Conservation (phyloP, 1,140 invertebrate species). For the Zaprionus davidi region DNA sequence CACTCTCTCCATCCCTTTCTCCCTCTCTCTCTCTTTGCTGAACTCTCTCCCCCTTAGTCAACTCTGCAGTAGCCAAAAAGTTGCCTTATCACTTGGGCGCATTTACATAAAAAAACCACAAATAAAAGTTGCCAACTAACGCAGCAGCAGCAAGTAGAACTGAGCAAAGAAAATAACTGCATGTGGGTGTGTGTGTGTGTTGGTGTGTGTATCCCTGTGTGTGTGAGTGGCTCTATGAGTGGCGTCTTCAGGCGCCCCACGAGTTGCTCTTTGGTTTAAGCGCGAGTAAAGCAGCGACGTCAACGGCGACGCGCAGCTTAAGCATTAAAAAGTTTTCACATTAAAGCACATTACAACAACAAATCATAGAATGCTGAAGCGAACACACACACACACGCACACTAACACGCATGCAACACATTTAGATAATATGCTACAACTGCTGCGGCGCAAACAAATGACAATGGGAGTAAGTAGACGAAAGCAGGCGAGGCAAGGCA, state of each 20-base stretch:
- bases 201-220: constrained; percentile 11
- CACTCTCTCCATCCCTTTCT: background rate
- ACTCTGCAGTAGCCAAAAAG: constrained; percentile 71
- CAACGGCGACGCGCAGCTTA: constrained; percentile 60
- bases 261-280: constrained; percentile 36
- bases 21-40: background rate
- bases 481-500: background rate
- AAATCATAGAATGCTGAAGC: constrained; percentile 70
- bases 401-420: constrained; percentile 77
- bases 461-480: constrained; percentile 44
- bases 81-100: constrained; percentile 82
- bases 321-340: constrained; percentile 83
- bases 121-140: constrained; percentile 82
- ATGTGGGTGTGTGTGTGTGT: constrained; percentile 25
- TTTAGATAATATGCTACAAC: constrained; percentile 83
- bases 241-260: constrained; percentile 26
- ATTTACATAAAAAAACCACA: constrained; percentile 83
- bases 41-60: background rate
- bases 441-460: constrained; percentile 78
- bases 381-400: constrained; percentile 36
- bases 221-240: constrained; percentile 36
- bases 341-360: constrained; percentile 83
- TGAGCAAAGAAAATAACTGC: constrained; percentile 66
- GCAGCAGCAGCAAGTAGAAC: constrained; percentile 57
- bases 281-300: constrained; percentile 15